A percentile compares a stretch with the other conserved stretches of the same genome.
These are phyloP conservation scores for Machimus rusticus DNA, from an alignment of 2,888 invertebrate genomes.

Conservation along the genomic window DNA sequence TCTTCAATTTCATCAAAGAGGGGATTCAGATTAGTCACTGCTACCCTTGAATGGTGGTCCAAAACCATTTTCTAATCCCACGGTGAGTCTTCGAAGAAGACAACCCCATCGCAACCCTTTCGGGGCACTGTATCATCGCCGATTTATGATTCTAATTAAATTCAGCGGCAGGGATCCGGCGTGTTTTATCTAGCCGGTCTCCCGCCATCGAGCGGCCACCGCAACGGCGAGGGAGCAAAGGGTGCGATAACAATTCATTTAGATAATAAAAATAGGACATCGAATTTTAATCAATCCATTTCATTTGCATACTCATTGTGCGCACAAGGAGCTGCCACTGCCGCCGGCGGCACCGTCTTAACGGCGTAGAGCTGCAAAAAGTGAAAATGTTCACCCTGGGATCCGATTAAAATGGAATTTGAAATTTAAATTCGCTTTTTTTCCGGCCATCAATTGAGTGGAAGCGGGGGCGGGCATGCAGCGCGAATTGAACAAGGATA, in stretches of 20 bases:
- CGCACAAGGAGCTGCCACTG: background rate
- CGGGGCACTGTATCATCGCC: constrained; percentile 36
- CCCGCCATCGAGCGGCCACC: background rate
- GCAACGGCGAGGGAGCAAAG: constrained; percentile 15
- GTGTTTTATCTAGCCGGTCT: constrained; percentile 45
- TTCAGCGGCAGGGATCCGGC: constrained; percentile 45
- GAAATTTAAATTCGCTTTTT: constrained; percentile 46
- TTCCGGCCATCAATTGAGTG: constrained; percentile 25
- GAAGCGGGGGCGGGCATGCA: background rate
- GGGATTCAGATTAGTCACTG: background rate
- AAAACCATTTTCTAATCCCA: background rate
- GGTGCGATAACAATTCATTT: constrained; percentile 49
- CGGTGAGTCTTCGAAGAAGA: background rate
- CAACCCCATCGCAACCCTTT: constrained; percentile 35
- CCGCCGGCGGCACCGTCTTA: background rate
- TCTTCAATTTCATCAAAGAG: background rate
- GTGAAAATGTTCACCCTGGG: constrained; percentile 36
- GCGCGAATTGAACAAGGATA: constrained; percentile 29
- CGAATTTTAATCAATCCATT: constrained; percentile 63
- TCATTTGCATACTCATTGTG: constrained; percentile 51
- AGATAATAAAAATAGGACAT: constrained; percentile 51
- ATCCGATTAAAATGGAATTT: constrained; percentile 48
- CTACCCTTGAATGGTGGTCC: background rate
- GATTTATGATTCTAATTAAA: constrained; percentile 50
- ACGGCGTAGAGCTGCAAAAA: constrained; percentile 1